Evolutionary conservation across 2,797 vertebrate genomes (phyloP).

Genomic region (Sphaeramia orbicularis): DNA sequence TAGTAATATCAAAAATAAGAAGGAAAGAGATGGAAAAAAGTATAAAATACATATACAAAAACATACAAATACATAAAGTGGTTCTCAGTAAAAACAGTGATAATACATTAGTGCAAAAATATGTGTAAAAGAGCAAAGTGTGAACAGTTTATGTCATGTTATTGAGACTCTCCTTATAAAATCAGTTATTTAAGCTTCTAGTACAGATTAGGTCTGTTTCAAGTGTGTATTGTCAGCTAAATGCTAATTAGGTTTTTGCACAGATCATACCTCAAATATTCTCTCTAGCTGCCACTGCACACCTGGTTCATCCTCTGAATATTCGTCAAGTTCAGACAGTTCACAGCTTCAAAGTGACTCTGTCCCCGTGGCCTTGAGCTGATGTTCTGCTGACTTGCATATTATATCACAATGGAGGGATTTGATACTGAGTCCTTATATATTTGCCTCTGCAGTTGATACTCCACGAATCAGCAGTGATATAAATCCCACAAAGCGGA

Average conservation of each 20-base stretch:
- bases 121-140: no score
- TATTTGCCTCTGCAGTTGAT: conserved; percentile 18
- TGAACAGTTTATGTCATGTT: no score
- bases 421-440: conserved; percentile 26
- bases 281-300: conserved; percentile 10
- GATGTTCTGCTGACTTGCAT: conserved; percentile 36
- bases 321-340: conserved; percentile 13
- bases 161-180: no score
- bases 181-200: no score
- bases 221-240: background rate
- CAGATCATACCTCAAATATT: conserved; percentile 1
- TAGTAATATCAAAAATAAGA: no score
- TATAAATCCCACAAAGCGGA: background rate
- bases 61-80: no score
- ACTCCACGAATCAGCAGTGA: conserved; percentile 27
- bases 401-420: conserved; percentile 37
- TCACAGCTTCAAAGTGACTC: conserved; percentile 40
- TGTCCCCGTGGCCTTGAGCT: conserved; percentile 19
- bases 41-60: no score
- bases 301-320: conserved; percentile 27
- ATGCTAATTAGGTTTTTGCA: background rate
- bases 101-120: no score
- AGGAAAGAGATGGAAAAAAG: no score
- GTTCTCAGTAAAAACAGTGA: no score
- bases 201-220: background rate